Conservation (phyloP, 2,797 vertebrate species). For the Lagodon rhomboides region DNA sequence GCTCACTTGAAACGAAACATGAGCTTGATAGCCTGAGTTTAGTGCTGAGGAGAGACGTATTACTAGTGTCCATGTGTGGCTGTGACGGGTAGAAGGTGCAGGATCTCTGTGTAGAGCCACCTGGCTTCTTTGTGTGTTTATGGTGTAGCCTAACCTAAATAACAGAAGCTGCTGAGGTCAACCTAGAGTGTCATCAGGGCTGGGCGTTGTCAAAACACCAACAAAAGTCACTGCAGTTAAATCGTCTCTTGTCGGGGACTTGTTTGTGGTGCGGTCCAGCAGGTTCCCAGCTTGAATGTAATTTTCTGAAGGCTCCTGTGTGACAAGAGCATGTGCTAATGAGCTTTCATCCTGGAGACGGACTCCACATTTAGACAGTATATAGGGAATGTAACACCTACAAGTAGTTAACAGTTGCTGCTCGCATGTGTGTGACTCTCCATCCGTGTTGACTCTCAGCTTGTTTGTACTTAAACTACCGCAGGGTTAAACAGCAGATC, state of each 20-base stretch:
- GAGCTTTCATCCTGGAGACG: slow-evolving; percentile 37
- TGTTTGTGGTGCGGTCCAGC: not conserved
- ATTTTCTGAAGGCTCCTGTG: not conserved
- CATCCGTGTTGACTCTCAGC: not conserved
- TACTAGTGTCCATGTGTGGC: not conserved
- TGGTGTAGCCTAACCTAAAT: slow-evolving; percentile 10
- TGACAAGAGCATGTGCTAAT: slow-evolving; percentile 52
- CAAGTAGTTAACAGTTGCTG: slow-evolving; percentile 2
- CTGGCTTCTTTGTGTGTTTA: not conserved
- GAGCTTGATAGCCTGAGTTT: too few relatives aligned
- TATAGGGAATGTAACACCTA: slow-evolving; percentile 56
- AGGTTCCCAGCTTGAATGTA: not conserved
- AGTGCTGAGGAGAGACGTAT: not conserved
- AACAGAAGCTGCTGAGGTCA: slow-evolving; percentile 11
- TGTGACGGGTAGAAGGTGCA: not conserved
- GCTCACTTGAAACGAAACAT: too few relatives aligned
- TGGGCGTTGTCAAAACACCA: not conserved
- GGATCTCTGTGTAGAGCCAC: not conserved
- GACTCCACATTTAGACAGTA: slow-evolving; percentile 51
- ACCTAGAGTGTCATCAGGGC: not conserved
- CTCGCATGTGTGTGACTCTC: slow-evolving; percentile 14
- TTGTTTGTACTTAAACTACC: slow-evolving; percentile 12
- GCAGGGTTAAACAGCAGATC: not conserved
- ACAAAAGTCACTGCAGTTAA: slow-evolving; percentile 10
- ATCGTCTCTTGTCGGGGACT: not conserved